phyloP scores from a whole-genome alignment of 2,888 invertebrate genomes.

The Hypomecis punctinalis region DNA sequence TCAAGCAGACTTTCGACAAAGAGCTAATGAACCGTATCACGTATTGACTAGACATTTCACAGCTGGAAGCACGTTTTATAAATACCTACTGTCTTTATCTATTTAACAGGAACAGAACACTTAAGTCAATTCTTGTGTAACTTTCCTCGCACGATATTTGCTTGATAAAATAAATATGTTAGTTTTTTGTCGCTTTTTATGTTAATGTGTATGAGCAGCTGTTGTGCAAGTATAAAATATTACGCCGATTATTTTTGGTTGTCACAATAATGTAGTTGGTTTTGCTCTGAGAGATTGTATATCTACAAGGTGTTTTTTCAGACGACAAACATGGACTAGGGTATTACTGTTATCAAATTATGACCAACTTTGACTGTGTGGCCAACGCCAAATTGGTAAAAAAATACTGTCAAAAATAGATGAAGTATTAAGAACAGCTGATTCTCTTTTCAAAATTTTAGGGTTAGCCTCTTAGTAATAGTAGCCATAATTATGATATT shows the following conservation, averaged over 20 bases:
- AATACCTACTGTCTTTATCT: constrained; percentile 19
- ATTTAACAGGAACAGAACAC: constrained; percentile 1
- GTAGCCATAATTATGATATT: no score
- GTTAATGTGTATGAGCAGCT: background rate
- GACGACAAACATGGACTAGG: no score
- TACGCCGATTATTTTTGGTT: constrained; percentile 2
- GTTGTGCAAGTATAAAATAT: background rate
- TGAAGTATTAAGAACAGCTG: no score
- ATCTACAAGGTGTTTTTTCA: background rate
- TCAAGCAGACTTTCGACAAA: constrained; percentile 2
- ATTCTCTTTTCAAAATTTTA: no score
- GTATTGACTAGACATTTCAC: constrained; percentile 21
- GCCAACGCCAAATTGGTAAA: no score
- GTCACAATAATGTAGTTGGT: background rate
- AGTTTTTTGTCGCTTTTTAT: background rate
- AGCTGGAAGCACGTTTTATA: constrained; percentile 26
- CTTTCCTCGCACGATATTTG: constrained; percentile 2
- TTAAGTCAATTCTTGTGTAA: constrained; percentile 14
- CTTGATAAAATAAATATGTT: constrained; percentile 3
- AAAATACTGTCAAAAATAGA: no score
- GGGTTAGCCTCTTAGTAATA: no score
- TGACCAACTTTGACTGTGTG: no score
- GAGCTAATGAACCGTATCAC: constrained; percentile 13
- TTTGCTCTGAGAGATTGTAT: background rate
- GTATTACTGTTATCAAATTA: no score